These are phyloP conservation scores for Montipora cactus DNA, from an alignment of 64 coral and sea anemone genomes.

Conservation along the genomic window DNA sequence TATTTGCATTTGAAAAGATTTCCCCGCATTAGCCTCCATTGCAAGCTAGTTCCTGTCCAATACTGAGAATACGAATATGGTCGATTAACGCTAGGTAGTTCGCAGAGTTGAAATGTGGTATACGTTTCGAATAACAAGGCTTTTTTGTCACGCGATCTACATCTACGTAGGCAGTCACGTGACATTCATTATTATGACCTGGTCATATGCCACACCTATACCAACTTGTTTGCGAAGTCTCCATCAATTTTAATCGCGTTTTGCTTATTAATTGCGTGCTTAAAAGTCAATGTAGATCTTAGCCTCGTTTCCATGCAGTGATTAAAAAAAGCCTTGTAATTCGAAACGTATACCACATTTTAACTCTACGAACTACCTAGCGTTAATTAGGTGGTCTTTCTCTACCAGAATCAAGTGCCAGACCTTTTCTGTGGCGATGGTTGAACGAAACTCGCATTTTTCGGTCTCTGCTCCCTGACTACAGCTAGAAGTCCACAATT, in stretches of 20 bases:
- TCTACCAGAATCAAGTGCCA: constrained; percentile 27
- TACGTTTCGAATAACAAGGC: not conserved
- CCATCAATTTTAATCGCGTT: too few species aligned
- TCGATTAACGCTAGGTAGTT: constrained; percentile 8
- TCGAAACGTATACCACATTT: constrained; percentile 20
- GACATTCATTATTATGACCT: too few species aligned
- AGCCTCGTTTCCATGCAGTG: constrained; percentile 1
- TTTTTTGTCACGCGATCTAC: not conserved
- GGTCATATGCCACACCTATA: too few species aligned
- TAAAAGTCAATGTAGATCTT: not conserved
- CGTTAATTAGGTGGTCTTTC: constrained; percentile 13
- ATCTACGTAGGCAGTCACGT: too few species aligned
- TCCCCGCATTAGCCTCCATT: too few species aligned
- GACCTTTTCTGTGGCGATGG: constrained; percentile 46
- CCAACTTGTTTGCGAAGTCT: too few species aligned
- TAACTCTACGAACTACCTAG: constrained; percentile 30
- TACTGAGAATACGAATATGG: too few species aligned
- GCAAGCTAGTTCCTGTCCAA: too few species aligned
- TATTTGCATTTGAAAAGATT: too few species aligned
- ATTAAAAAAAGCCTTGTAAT: not conserved
- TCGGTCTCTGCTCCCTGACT: not conserved
- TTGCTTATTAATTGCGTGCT: too few species aligned
- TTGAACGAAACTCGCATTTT: constrained; percentile 10
- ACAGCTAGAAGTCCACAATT: too few species aligned
- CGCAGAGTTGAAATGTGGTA: constrained; percentile 38